Conservation (phyloP, 35 echinoderm and acorn worm species). For the Heliocidaris tuberculata region DNA sequence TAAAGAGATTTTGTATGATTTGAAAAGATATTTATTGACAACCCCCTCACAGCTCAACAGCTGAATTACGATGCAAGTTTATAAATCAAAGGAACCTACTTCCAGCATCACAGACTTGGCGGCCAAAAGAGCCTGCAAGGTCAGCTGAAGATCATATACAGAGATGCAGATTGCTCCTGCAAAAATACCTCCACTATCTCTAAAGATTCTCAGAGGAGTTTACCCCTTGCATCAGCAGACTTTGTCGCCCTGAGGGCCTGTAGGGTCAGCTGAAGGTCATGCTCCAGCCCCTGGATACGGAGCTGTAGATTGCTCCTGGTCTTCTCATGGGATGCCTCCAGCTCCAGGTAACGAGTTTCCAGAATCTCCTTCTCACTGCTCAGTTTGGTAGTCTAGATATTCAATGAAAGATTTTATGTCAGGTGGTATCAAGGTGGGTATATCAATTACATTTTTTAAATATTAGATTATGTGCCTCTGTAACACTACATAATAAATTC, state of each 20-base stretch:
- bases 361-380: slow-evolving; percentile 22
- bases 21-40: too few species aligned
- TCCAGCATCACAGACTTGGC: slow-evolving; percentile 42
- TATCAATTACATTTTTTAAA: too few species aligned
- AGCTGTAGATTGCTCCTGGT: slow-evolving; percentile 32
- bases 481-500: not conserved
- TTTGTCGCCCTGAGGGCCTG: slow-evolving; percentile 51
- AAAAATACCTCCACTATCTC: not conserved
- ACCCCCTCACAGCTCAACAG: too few species aligned
- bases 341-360: not conserved
- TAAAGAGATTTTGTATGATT: too few species aligned
- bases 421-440: too few species aligned
- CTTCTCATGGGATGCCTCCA: slow-evolving; percentile 15
- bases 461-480: too few species aligned
- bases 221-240: slow-evolving; percentile 59
- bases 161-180: not conserved
- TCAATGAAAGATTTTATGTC: not conserved
- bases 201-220: not conserved
- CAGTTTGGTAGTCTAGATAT: not conserved
- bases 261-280: slow-evolving; percentile 50
- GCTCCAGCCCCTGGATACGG: slow-evolving; percentile 48
- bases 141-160: slow-evolving; percentile 43
- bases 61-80: too few species aligned
- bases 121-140: slow-evolving; percentile 38
- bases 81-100: not conserved